These are phyloP conservation scores for Stegodyphus dumicola DNA, from an alignment of 1,140 invertebrate species.

Conservation along the genomic window DNA sequence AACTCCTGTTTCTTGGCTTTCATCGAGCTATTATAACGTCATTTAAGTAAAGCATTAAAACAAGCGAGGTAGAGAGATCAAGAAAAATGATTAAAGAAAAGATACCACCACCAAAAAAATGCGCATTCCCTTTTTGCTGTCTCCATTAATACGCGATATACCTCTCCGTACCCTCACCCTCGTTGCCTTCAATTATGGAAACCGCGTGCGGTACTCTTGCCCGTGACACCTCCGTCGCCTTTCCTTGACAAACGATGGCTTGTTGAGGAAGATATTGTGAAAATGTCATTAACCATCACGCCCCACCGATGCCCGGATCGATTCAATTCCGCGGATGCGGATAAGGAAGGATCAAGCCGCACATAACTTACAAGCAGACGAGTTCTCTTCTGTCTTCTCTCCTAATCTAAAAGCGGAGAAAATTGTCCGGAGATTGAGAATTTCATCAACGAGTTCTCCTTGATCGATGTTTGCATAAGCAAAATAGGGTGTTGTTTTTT, in stretches of 20 bases:
- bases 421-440: constrained; percentile 15
- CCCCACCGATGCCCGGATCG: constrained; percentile 27
- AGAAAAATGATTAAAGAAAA: not conserved
- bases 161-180: not conserved
- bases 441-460: constrained; percentile 3
- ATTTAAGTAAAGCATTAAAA: constrained; percentile 18
- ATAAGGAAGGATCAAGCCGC: constrained; percentile 5
- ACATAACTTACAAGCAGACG: constrained; percentile 20
- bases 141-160: constrained; percentile 16
- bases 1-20: not conserved
- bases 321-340: not conserved
- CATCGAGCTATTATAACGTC: constrained; percentile 33
- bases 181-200: constrained; percentile 34
- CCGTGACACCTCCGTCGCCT: constrained; percentile 41
- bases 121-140: not conserved
- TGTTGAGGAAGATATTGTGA: constrained; percentile 53
- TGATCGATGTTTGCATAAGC: no score
- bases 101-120: not conserved
- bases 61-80: not conserved
- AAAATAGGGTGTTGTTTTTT: no score
- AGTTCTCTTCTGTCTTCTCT: not conserved
- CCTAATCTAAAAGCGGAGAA: not conserved
- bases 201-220: constrained; percentile 47
- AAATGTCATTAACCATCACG: constrained; percentile 49
- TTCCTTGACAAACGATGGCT: constrained; percentile 46